A percentile compares a stretch with the other conserved stretches of the same genome.
Evolutionary conservation across 1,140 invertebrate genomes (phyloP).

Genomic region (Drosophila serrata): DNA sequence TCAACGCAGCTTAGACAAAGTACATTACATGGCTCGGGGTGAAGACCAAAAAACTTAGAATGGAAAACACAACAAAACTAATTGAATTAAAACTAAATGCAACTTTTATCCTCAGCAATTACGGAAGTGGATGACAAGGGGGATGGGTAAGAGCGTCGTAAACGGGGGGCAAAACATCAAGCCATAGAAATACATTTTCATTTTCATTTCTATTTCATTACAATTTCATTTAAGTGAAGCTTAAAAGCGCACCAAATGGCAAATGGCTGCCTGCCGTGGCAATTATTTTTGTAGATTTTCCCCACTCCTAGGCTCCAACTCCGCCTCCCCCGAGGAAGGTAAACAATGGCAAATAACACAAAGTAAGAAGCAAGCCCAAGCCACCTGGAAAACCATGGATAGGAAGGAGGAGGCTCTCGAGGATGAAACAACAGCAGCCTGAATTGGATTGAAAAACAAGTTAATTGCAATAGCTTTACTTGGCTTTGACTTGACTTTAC

Average conservation of each 20-base stretch:
- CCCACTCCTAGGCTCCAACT: slow-evolving; percentile 8
- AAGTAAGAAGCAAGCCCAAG: slow-evolving; percentile 30
- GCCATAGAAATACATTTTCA: slow-evolving; percentile 82
- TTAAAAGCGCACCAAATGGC: slow-evolving; percentile 80
- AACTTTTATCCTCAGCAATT: slow-evolving; percentile 82
- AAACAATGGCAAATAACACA: slow-evolving; percentile 48
- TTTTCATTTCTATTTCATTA: slow-evolving; percentile 83
- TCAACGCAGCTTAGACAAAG: slow-evolving; percentile 14
- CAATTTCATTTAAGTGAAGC: slow-evolving; percentile 82
- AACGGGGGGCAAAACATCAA: slow-evolving; percentile 66
- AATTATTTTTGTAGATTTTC: slow-evolving; percentile 82
- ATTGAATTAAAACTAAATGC: slow-evolving; percentile 83
- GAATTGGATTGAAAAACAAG: slow-evolving; percentile 80
- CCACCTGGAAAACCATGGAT: slow-evolving; percentile 76
- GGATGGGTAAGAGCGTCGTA: slow-evolving; percentile 11
- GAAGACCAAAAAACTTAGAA: slow-evolving; percentile 57
- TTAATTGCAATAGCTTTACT: slow-evolving; percentile 71
- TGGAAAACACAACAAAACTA: slow-evolving; percentile 60
- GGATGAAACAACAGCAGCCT: slow-evolving; percentile 49
- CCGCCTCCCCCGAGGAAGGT: slow-evolving; percentile 18
- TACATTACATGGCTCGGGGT: slow-evolving; percentile 18
- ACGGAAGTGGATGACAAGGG: slow-evolving; percentile 39
- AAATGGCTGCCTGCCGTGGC: slow-evolving; percentile 74
- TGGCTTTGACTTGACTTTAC: slow-evolving; percentile 31
- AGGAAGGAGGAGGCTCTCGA: slow-evolving; percentile 22